These are phyloP conservation scores for Eumerus sabulonum DNA, from an alignment of 2,888 invertebrate genomes.

Conservation along the genomic window DNA sequence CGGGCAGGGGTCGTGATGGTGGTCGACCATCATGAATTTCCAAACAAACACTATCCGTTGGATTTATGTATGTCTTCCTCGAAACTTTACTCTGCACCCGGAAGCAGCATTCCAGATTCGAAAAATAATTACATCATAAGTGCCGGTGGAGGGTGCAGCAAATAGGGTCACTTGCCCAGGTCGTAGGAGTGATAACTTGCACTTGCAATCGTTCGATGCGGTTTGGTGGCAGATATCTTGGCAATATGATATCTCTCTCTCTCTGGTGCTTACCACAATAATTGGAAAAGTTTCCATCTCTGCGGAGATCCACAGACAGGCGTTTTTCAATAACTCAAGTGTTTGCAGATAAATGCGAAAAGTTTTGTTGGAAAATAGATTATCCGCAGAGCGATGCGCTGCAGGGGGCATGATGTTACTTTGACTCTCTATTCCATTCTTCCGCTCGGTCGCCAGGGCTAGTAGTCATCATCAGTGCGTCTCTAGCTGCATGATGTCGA, in stretches of 20 bases:
- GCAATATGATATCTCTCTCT: slow-evolving; percentile 4
- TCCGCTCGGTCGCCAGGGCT: background rate
- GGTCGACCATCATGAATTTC: slow-evolving; percentile 16
- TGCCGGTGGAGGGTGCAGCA: background rate
- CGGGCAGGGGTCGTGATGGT: background rate
- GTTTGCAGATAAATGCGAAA: slow-evolving; percentile 68
- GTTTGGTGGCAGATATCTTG: no score
- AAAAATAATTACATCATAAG: slow-evolving; percentile 19
- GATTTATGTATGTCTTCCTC: slow-evolving; percentile 41
- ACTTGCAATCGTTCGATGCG: no score
- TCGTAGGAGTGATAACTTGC: slow-evolving; percentile 31
- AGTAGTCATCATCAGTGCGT: background rate
- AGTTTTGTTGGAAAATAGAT: slow-evolving; percentile 68
- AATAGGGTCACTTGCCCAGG: slow-evolving; percentile 9
- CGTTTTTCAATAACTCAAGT: slow-evolving; percentile 69
- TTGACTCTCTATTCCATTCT: background rate
- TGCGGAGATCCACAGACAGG: slow-evolving; percentile 67
- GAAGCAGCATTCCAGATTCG: slow-evolving; percentile 1
- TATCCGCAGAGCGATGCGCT: slow-evolving; percentile 37
- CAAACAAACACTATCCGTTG: slow-evolving; percentile 8
- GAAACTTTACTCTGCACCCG: slow-evolving; percentile 3
- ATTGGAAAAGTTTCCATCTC: slow-evolving; percentile 77
- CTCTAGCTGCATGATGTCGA: slow-evolving; percentile 18
- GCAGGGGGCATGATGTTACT: slow-evolving; percentile 19
- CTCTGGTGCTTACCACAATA: slow-evolving; percentile 73